These are phyloP conservation scores for Myodes glareolus DNA, from an alignment of 2,113 vertebrate genomes.

Conservation along the genomic window DNA sequence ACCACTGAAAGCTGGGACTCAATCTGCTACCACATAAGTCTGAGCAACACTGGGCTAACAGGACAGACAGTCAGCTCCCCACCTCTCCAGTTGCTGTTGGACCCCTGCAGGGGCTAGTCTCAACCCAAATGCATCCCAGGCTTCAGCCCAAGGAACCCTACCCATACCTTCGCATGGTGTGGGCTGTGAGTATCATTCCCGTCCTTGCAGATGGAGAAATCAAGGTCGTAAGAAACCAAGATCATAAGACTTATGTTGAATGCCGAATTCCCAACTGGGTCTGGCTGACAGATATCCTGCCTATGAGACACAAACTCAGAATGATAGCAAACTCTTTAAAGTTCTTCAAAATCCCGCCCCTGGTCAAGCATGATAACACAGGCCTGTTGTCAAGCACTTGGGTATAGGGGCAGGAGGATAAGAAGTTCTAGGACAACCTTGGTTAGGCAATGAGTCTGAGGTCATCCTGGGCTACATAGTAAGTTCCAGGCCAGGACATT, in stretches of 20 bases:
- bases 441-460: background rate
- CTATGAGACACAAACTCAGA: background rate
- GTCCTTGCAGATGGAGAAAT: conserved; percentile 24
- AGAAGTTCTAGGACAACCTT: background rate
- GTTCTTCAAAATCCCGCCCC: background rate
- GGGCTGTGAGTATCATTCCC: background rate
- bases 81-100: background rate
- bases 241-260: background rate
- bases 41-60: background rate
- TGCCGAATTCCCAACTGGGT: no score
- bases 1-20: background rate
- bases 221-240: background rate
- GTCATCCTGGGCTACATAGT: background rate
- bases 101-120: background rate
- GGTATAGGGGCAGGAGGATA: background rate
- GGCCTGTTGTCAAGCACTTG: background rate
- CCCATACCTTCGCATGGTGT: background rate
- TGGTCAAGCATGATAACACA: background rate
- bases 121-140: background rate
- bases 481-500: background rate
- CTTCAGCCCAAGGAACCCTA: background rate
- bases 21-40: background rate
- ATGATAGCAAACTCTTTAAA: background rate
- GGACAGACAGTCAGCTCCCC: background rate
- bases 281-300: no score